Percentiles rank a stretch among this genome's conserved stretches.
These are phyloP conservation scores for Pogona vitticeps DNA, from an alignment of 2,113 vertebrate genomes.

Conservation along the genomic window DNA sequence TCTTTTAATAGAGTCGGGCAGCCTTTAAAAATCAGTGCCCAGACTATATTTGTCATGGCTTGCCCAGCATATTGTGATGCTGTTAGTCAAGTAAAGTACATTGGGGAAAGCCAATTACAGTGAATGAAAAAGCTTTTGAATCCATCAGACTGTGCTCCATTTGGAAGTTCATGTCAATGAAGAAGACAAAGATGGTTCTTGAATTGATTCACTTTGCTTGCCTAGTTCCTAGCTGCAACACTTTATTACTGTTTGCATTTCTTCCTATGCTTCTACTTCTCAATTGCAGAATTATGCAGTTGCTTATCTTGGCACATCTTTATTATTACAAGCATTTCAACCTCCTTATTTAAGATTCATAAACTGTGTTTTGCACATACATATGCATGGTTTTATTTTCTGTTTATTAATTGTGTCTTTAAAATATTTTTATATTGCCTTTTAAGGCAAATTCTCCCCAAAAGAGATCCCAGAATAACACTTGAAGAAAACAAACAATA, in stretches of 20 bases:
- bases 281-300: constrained; percentile 7
- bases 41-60: neutral
- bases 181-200: constrained; percentile 3
- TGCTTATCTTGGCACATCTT: neutral
- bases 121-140: neutral
- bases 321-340: neutral
- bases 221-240: accelerated
- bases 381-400: neutral
- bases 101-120: constrained; percentile 14
- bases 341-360: neutral
- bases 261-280: neutral
- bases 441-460: no score
- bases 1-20: no score
- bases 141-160: constrained; percentile 25
- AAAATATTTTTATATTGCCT: no score
- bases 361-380: neutral
- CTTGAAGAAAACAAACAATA: no score
- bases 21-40: constrained; percentile 41
- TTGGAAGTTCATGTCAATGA: constrained; percentile 33
- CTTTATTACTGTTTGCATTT: accelerated
- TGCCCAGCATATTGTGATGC: neutral
- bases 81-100: constrained; percentile 22
- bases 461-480: no score
- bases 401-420: no score
- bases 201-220: neutral